Percentiles rank a stretch among this genome's conserved stretches.
Evolutionary conservation across 2,797 vertebrate species (phyloP).

Genomic region (Hoplostethus atlanticus): DNA sequence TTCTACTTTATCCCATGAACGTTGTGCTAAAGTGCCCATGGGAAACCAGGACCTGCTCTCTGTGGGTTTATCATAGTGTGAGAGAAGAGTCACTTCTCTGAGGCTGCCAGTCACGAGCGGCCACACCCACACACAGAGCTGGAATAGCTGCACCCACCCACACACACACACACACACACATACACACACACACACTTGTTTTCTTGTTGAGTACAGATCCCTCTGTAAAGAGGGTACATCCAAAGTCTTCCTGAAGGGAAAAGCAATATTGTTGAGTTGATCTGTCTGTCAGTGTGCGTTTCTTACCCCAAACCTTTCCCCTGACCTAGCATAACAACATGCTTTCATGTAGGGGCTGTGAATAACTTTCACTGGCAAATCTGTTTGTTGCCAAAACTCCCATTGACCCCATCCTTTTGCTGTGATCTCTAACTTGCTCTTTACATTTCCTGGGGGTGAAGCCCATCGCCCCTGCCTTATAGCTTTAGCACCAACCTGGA

Average conservation of each 20-base stretch:
- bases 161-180: conserved; percentile 25
- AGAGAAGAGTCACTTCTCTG: conserved; percentile 27
- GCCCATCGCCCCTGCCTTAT: background rate
- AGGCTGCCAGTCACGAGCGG: conserved; percentile 18
- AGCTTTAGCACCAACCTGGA: background rate
- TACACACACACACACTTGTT: conserved; percentile 11
- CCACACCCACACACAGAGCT: conserved; percentile 41
- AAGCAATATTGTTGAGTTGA: conserved; percentile 64
- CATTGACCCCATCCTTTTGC: background rate
- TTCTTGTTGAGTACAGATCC: conserved; percentile 37
- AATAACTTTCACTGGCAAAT: conserved; percentile 19
- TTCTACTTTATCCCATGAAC: background rate
- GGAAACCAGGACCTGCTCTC: conserved; percentile 19
- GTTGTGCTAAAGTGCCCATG: conserved; percentile 5
- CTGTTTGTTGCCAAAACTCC: conserved; percentile 19
- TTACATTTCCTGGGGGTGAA: conserved; percentile 18
- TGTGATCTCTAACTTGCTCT: conserved; percentile 16
- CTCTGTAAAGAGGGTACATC: conserved; percentile 54
- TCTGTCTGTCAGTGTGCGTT: conserved; percentile 38
- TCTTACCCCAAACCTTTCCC: conserved; percentile 11
- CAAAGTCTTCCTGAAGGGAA: conserved; percentile 69
- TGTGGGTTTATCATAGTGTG: conserved; percentile 12
- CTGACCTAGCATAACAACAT: conserved; percentile 9
- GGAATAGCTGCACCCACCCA: background rate
- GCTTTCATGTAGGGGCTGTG: conserved; percentile 50